Conservation (phyloP, 2,113 vertebrate species). For the Pangasianodon gigas region DNA sequence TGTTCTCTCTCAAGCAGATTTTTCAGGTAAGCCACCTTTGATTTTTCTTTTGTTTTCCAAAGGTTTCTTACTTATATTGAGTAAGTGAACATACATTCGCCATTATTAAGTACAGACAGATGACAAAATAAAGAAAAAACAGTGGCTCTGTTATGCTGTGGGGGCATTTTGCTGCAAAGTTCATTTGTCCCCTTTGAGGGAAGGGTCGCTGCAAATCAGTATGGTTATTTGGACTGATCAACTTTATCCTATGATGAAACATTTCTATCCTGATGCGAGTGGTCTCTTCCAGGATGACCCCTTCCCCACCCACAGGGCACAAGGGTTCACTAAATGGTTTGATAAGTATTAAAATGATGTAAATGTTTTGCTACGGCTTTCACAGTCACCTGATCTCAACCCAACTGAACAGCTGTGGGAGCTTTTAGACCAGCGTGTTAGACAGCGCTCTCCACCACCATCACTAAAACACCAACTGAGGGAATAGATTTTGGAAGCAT, state of each 20-base stretch:
- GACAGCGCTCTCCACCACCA: not conserved
- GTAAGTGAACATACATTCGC: not conserved
- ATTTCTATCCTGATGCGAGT: not conserved
- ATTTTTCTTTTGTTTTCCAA: constrained; percentile 27
- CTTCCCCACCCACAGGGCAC: not conserved
- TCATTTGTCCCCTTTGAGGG: not conserved
- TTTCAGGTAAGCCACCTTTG: constrained; percentile 85
- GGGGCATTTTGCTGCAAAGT: not conserved
- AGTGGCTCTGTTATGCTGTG: not conserved
- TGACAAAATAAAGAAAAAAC: not conserved
- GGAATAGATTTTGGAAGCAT: not conserved
- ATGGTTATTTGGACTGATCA: not conserved
- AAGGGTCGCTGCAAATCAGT: not conserved
- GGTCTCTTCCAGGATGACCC: not conserved
- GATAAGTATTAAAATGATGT: not conserved
- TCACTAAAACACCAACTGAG: not conserved
- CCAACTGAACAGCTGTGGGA: not conserved
- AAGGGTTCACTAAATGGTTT: not conserved
- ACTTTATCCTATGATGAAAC: not conserved
- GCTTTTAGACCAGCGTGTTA: not conserved
- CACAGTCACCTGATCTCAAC: not conserved
- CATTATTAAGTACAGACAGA: not conserved
- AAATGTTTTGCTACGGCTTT: not conserved
- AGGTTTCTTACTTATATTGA: not conserved
- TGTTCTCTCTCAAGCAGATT: constrained; percentile 98